Conservation (phyloP, 2,888 invertebrate species). For the Ephialtes manifestator region DNA sequence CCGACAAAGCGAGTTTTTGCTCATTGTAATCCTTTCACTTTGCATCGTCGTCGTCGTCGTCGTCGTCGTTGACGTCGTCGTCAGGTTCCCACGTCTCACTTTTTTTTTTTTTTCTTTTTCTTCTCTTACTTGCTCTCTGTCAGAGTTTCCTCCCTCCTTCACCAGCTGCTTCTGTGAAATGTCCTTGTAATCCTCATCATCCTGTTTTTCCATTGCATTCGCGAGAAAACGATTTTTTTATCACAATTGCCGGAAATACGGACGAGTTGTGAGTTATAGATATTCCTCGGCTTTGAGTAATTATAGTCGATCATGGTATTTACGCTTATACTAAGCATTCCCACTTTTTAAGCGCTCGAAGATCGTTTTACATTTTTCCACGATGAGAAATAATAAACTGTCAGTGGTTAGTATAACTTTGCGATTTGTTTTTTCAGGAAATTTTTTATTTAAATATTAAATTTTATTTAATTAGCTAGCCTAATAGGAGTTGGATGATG, state of each 20-base stretch:
- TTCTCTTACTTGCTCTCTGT: conserved; percentile 44
- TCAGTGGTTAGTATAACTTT: neutral
- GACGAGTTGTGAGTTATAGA: neutral
- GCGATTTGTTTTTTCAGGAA: neutral
- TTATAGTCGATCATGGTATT: neutral
- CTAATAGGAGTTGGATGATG: no score
- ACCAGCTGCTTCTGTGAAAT: conserved; percentile 52
- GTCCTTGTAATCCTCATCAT: conserved; percentile 67
- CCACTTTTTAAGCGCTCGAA: neutral
- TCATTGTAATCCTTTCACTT: conserved; percentile 75
- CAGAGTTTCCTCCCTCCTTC: conserved; percentile 58
- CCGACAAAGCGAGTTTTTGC: conserved; percentile 69
- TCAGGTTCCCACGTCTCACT: conserved; percentile 70
- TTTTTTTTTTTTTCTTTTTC: conserved; percentile 42
- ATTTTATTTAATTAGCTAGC: no score
- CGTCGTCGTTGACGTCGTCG: conserved; percentile 66
- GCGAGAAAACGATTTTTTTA: conserved; percentile 33
- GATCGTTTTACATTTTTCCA: neutral
- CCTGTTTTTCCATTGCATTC: conserved; percentile 46
- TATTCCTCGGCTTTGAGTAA: neutral
- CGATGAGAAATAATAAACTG: neutral
- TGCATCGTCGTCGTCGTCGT: conserved; percentile 68
- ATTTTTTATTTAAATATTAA: no score
- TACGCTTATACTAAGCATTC: neutral
- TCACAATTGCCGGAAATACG: conserved; percentile 11